Evolutionary conservation across 2,797 vertebrate species (phyloP).

Genomic region (Megalops cyprinoides): DNA sequence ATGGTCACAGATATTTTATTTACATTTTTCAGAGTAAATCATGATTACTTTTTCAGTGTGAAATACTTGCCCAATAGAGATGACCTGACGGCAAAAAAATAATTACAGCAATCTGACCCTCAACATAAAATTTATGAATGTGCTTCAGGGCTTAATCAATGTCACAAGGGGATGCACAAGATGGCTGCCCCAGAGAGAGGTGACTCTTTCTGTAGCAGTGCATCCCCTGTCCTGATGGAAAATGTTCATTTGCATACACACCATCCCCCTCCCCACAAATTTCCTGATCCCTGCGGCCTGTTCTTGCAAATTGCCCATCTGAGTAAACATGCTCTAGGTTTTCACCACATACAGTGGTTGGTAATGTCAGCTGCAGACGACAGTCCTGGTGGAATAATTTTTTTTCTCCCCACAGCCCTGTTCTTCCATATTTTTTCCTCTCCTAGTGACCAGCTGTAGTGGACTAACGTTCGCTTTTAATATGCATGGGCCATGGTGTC

Average conservation of each 20-base stretch:
- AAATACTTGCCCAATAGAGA: conserved; percentile 33
- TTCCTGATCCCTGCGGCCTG: conserved; percentile 9
- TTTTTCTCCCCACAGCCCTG: conserved; percentile 36
- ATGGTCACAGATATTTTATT: neutral
- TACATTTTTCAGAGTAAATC: conserved; percentile 26
- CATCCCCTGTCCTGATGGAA: conserved; percentile 15
- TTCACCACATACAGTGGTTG: conserved; percentile 17
- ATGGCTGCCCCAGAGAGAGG: conserved; percentile 30
- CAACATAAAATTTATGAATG: conserved; percentile 24
- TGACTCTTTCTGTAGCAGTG: neutral
- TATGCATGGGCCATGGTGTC: conserved; percentile 40
- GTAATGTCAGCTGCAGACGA: conserved; percentile 28
- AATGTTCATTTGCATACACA: conserved; percentile 25
- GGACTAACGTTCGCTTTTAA: conserved; percentile 54
- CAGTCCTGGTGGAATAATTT: conserved; percentile 7
- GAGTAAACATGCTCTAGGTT: conserved; percentile 18
- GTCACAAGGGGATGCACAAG: conserved; percentile 17
- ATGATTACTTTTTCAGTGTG: conserved; percentile 34
- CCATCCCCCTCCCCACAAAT: neutral
- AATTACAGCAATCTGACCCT: conserved; percentile 36
- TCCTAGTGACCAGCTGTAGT: conserved; percentile 44
- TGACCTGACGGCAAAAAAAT: conserved; percentile 36
- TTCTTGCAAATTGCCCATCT: conserved; percentile 32
- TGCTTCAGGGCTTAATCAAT: conserved; percentile 23
- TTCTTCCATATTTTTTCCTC: conserved; percentile 44